Evolutionary conservation across 2,888 invertebrate genomes (phyloP), one percentile per base, ranked within the genome.

Genomic region (Cybosia mesomella): DNA sequence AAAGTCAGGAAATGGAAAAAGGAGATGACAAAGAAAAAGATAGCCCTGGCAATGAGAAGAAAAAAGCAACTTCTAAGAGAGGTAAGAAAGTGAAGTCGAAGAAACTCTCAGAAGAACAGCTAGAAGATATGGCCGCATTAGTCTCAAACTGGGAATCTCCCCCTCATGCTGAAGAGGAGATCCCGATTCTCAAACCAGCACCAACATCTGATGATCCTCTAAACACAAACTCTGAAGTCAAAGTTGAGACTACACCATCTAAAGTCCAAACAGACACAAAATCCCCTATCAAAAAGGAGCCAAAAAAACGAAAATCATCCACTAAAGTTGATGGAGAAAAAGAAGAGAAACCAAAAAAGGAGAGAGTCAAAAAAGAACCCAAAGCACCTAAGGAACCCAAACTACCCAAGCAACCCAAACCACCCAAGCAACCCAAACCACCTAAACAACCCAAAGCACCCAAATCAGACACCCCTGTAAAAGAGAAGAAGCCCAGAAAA

Each of bases 101-200:
- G 74, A 92, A 93, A 65, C 68, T 94, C 0, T 92, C 94, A 0
- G 83, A 82, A 13, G 90, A 91, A 64, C 87, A 94, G 76, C 71
- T 94, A 0, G 85, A 91, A 67, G 82, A 84, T 21, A 90, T 94
- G 92, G 88, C 89, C 9, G 89, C 89, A 39, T 80, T 90, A 2
- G 70, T 94, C 2, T 90, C 92, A 0, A 90, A 86, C 67, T 94
- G 92, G 91, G 91, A 93, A 0, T 91, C 94, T 0, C 92, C 91
- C 7, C 90, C 91, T 2, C 91, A 92, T 67, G 76, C 74, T 8
- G 84, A 87, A 43, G 87, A 86, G 49, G 80, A 80, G 54, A 74
- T 80, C 11, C 84, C 82, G 9, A 72, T 78, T 2, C 36, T 74
- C 0, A 78, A 74, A 68, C 67, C 71, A 21, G 72, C 70, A 0